phyloP scores from a whole-genome alignment of 2,888 invertebrate species.

The Himalopsyche japonica region DNA sequence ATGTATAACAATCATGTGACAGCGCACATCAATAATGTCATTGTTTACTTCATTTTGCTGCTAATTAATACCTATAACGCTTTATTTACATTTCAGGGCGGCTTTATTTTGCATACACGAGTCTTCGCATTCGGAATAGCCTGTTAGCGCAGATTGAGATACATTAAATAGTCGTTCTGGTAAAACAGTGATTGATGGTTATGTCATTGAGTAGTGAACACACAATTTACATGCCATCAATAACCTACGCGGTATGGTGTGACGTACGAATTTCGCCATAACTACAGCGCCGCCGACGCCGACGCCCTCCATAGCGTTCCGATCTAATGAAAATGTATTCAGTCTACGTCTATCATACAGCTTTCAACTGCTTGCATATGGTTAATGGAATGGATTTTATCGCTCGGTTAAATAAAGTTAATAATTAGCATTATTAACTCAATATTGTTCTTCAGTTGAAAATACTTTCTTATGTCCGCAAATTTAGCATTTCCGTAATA shows the following conservation, averaged over 20 bases:
- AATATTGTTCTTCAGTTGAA: no score
- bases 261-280: slow-evolving; percentile 4
- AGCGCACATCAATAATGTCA: not conserved
- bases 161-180: slow-evolving; percentile 1
- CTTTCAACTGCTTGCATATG: not conserved
- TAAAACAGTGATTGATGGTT: slow-evolving; percentile 10
- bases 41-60: not conserved
- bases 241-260: not conserved
- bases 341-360: not conserved
- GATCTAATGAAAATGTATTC: slow-evolving; percentile 8
- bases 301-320: not conserved
- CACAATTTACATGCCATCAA: slow-evolving; percentile 14
- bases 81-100: not conserved
- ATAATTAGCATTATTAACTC: no score
- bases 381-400: not conserved
- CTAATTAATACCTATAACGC: not conserved
- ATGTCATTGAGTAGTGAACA: not conserved
- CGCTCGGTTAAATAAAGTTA: no score
- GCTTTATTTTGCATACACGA: not conserved
- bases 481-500: no score
- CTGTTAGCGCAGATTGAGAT: not conserved
- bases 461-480: no score
- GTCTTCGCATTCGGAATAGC: not conserved
- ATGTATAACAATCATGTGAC: not conserved
- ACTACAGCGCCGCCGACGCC: not conserved